Conservation (phyloP, 2,888 invertebrate genomes). For the Harpalus rubripes region DNA sequence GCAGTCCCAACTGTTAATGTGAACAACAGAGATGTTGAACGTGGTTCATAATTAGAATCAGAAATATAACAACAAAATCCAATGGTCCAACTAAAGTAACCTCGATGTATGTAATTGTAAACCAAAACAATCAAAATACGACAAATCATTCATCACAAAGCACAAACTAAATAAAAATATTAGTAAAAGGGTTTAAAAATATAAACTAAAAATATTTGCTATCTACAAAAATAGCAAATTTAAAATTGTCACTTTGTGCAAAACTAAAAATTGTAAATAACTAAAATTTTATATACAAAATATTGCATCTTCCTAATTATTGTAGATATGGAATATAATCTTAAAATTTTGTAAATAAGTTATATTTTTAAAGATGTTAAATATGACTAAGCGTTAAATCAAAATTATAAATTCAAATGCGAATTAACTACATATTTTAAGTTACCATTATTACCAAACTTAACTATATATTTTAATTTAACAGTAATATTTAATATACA, state of each 20-base stretch:
- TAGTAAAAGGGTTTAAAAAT: not conserved
- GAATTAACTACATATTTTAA: not conserved
- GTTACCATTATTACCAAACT: conserved; percentile 3
- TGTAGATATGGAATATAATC: conserved; percentile 28
- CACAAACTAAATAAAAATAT: conserved; percentile 34
- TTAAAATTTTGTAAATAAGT: conserved; percentile 39
- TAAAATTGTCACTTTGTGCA: conserved; percentile 37
- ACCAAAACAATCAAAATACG: conserved; percentile 29
- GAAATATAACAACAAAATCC: not conserved
- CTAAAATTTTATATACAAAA: conserved; percentile 25
- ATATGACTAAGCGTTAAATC: conserved; percentile 49
- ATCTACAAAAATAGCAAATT: not conserved
- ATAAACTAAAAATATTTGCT: not conserved
- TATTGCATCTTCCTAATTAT: conserved; percentile 43
- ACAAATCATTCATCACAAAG: conserved; percentile 32
- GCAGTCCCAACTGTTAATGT: conserved; percentile 52
- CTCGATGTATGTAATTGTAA: conserved; percentile 2
- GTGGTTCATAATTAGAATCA: conserved; percentile 29
- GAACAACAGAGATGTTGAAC: conserved; percentile 53
- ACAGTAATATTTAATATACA: too few species aligned
- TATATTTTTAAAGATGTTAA: conserved; percentile 58
- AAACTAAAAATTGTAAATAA: conserved; percentile 37
- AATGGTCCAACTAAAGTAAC: conserved; percentile 22
- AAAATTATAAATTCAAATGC: conserved; percentile 50
- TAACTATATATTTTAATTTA: not conserved